These are phyloP conservation scores for Hypena proboscidalis DNA, from an alignment of 2,888 invertebrate species.

Conservation along the genomic window DNA sequence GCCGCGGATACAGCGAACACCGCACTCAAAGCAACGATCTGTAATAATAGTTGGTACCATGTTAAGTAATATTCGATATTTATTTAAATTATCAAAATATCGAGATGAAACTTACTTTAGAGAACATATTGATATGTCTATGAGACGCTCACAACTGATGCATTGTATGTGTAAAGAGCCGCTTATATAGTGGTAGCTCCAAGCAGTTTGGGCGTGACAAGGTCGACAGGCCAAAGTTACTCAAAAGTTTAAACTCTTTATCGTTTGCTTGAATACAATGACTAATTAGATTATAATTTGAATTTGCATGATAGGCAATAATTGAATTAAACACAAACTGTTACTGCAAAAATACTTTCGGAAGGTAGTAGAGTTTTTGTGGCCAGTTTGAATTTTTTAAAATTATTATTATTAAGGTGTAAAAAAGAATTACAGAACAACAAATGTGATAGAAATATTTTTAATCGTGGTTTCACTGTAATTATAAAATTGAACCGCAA, in stretches of 20 bases:
- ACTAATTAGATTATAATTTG: conserved; percentile 21
- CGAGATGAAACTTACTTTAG: conserved; percentile 65
- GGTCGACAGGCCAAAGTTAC: conserved; percentile 63
- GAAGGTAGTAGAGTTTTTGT: too few relatives aligned
- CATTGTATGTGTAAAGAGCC: conserved; percentile 47
- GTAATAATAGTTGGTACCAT: conserved; percentile 29
- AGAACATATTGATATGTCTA: conserved; percentile 66
- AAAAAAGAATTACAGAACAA: too few relatives aligned
- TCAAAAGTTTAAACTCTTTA: conserved; percentile 36
- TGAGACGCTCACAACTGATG: conserved; percentile 59
- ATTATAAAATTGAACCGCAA: too few relatives aligned
- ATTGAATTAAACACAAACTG: not conserved
- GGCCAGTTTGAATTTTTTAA: too few relatives aligned
- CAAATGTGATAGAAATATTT: too few relatives aligned
- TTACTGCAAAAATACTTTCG: too few relatives aligned
- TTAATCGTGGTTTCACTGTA: too few relatives aligned
- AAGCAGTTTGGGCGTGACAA: conserved; percentile 57
- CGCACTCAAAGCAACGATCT: conserved; percentile 69
- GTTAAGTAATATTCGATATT: too few relatives aligned
- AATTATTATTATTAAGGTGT: too few relatives aligned
- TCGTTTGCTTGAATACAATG: conserved; percentile 17
- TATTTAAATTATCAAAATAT: too few relatives aligned
- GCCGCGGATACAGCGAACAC: conserved; percentile 72
- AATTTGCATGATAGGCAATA: not conserved
- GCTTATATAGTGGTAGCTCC: conserved; percentile 60